phyloP scores from a whole-genome alignment of 1,140 invertebrate species.

The Aethina tumida region DNA sequence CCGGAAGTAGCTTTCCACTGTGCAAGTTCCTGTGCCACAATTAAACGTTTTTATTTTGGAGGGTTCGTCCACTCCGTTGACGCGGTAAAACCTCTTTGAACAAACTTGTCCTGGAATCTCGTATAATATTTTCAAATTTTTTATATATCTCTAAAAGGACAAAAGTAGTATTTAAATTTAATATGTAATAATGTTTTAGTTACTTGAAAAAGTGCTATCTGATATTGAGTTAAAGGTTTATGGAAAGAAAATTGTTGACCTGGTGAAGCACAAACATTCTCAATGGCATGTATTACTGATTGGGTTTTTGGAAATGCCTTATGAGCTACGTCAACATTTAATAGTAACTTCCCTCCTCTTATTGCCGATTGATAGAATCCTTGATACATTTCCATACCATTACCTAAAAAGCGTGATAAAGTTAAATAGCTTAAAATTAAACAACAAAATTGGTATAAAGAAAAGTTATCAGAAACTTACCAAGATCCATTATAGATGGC shows the following conservation, averaged over 20 bases:
- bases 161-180: slow-evolving; percentile 5
- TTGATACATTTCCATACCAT: slow-evolving; percentile 58
- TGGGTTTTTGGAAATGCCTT: slow-evolving; percentile 42
- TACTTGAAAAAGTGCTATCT: not conserved
- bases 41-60: slow-evolving; percentile 36
- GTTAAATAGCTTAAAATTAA: slow-evolving; percentile 9
- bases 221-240: not conserved
- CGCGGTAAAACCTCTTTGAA: slow-evolving; percentile 38
- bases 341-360: slow-evolving; percentile 56
- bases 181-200: not conserved
- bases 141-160: slow-evolving; percentile 18
- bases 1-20: slow-evolving; percentile 44
- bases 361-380: slow-evolving; percentile 66
- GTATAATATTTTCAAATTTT: slow-evolving; percentile 34
- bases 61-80: slow-evolving; percentile 39
- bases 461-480: slow-evolving; percentile 13
- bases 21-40: slow-evolving; percentile 29
- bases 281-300: slow-evolving; percentile 32
- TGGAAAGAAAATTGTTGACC: not conserved
- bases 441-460: slow-evolving; percentile 9
- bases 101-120: slow-evolving; percentile 37
- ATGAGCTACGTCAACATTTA: slow-evolving; percentile 65
- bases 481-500: slow-evolving; percentile 15
- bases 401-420: slow-evolving; percentile 37
- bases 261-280: slow-evolving; percentile 22